These are phyloP conservation scores for Apistogramma diplotaenia DNA, from an alignment of 2,113 vertebrate species.

Conservation along the genomic window DNA sequence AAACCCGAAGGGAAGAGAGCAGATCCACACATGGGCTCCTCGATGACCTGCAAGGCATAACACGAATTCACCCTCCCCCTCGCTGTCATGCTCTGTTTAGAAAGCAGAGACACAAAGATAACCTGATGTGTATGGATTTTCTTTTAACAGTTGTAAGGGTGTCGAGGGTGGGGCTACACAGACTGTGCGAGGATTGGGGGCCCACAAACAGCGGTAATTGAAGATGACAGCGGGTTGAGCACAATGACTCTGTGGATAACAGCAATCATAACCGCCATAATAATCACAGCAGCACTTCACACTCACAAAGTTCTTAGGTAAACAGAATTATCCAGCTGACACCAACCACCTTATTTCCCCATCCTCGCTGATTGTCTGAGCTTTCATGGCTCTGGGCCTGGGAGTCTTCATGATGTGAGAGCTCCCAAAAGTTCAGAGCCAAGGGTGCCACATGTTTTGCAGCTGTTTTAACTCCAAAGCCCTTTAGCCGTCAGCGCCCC, in stretches of 20 bases:
- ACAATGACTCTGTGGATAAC: constrained; percentile 72
- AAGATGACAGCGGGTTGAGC: constrained; percentile 75
- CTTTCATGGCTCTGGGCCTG: not conserved
- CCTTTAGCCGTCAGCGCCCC: not conserved
- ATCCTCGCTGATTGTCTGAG: constrained; percentile 51
- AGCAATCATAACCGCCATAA: constrained; percentile 77
- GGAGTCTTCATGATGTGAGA: not conserved
- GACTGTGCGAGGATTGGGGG: constrained; percentile 61
- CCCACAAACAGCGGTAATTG: constrained; percentile 74
- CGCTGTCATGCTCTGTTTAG: constrained; percentile 43
- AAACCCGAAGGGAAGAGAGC: constrained; percentile 22
- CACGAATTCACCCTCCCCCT: constrained; percentile 14
- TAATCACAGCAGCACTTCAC: constrained; percentile 69
- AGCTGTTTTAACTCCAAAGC: constrained; percentile 5
- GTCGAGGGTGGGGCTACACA: constrained; percentile 34
- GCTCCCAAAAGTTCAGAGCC: not conserved
- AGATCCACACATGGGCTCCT: constrained; percentile 33
- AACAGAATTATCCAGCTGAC: constrained; percentile 74
- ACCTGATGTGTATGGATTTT: constrained; percentile 73
- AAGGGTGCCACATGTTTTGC: not conserved
- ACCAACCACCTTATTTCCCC: constrained; percentile 50
- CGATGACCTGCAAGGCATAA: constrained; percentile 44
- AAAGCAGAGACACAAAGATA: constrained; percentile 61
- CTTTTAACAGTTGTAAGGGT: constrained; percentile 70
- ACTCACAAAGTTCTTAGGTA: constrained; percentile 62